A percentile compares a stretch with the other conserved stretches of the same genome.
phyloP scores from a whole-genome alignment of 2,888 invertebrate species.

The Cantharis rufa region DNA sequence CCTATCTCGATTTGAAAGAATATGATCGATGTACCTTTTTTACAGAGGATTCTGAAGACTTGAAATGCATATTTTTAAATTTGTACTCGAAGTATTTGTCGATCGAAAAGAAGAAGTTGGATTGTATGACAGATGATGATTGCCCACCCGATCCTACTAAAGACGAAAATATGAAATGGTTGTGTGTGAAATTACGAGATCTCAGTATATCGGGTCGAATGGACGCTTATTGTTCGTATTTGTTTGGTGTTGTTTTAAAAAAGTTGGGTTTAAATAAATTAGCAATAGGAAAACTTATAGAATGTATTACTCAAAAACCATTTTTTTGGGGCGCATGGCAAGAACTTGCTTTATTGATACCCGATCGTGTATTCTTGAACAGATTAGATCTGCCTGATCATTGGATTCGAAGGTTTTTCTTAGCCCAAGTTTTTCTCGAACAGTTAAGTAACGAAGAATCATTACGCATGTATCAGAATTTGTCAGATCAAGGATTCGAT shows the following conservation, averaged over 20 bases:
- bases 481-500: slow-evolving; percentile 80
- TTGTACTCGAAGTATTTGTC: slow-evolving; percentile 87
- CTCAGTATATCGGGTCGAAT: slow-evolving; percentile 65
- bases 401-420: slow-evolving; percentile 94
- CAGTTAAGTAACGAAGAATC: slow-evolving; percentile 90
- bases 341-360: slow-evolving; percentile 82
- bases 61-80: slow-evolving; percentile 80
- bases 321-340: slow-evolving; percentile 96
- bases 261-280: slow-evolving; percentile 79
- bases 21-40: slow-evolving; percentile 87
- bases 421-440: slow-evolving; percentile 88
- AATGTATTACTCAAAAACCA: slow-evolving; percentile 78
- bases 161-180: slow-evolving; percentile 60
- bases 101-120: slow-evolving; percentile 86
- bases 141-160: slow-evolving; percentile 64
- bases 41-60: slow-evolving; percentile 69
- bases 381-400: slow-evolving; percentile 75
- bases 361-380: slow-evolving; percentile 70
- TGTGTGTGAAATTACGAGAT: slow-evolving; percentile 62
- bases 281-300: slow-evolving; percentile 78
- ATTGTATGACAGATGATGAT: slow-evolving; percentile 69
- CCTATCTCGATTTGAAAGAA: slow-evolving; percentile 88
- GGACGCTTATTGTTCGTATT: slow-evolving; percentile 86
- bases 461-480: slow-evolving; percentile 76
- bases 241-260: slow-evolving; percentile 89